phyloP scores from a whole-genome alignment of 2,113 vertebrate genomes.

The Grammomys dolichurus region DNA sequence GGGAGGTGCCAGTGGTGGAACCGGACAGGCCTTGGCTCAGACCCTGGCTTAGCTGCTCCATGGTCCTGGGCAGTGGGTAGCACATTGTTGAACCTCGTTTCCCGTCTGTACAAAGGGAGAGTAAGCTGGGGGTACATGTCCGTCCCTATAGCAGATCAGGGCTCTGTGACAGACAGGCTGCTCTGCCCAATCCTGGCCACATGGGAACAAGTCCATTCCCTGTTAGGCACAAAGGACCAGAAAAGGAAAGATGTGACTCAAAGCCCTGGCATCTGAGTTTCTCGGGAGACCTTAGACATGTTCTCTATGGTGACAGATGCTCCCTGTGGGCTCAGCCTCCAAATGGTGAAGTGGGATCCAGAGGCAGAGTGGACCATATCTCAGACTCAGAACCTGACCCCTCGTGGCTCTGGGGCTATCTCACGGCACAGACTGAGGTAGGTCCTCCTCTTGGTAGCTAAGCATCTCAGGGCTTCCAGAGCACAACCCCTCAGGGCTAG shows the following conservation, averaged over 20 bases:
- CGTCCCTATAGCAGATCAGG: neutral
- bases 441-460: neutral
- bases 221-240: too few relatives aligned
- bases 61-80: too few relatives aligned
- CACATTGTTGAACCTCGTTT: neutral
- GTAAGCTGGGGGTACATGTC: neutral
- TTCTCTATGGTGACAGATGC: neutral
- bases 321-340: neutral
- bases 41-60: neutral
- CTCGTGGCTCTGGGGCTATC: neutral
- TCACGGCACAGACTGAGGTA: neutral
- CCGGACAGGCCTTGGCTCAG: fast-evolving
- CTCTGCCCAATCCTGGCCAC: neutral
- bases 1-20: neutral
- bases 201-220: neutral
- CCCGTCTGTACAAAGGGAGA: neutral
- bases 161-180: neutral
- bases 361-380: neutral
- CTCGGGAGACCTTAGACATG: neutral
- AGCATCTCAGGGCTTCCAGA: neutral
- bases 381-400: neutral
- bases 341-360: neutral
- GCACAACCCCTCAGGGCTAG: neutral
- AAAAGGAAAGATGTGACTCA: fast-evolving
- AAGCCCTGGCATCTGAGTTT: neutral